Conservation (phyloP, 2,888 invertebrate species). For the Amblyjoppa fuscipennis region DNA sequence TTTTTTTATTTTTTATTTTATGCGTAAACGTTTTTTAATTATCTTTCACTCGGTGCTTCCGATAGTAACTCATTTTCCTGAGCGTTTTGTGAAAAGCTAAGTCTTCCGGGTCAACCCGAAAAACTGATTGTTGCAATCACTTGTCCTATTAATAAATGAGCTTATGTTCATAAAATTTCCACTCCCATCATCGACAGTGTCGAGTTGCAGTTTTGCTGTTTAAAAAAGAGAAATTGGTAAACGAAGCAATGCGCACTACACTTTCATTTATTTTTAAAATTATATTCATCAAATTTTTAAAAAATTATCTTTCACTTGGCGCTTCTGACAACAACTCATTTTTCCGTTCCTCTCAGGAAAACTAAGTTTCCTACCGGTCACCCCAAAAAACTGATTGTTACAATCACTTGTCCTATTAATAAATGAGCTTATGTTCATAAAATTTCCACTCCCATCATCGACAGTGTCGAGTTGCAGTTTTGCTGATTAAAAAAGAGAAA, state of each 20-base stretch:
- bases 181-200: background rate
- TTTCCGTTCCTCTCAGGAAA: background rate
- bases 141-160: background rate
- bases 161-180: background rate
- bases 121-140: background rate
- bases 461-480: background rate
- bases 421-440: background rate
- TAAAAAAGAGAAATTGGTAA: too few relatives aligned
- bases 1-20: background rate
- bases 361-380: too few relatives aligned
- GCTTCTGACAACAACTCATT: background rate
- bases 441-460: background rate
- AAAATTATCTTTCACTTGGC: too few relatives aligned
- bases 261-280: background rate
- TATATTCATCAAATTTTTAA: too few relatives aligned
- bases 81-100: background rate
- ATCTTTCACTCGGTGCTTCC: background rate
- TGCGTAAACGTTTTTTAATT: too few relatives aligned
- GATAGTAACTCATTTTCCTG: background rate
- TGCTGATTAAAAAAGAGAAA: too few relatives aligned
- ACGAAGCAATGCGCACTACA: too few relatives aligned
- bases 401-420: slow-evolving; percentile 1
- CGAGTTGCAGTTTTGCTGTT: background rate
- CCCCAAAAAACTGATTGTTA: background rate
- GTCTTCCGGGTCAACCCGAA: background rate